A percentile compares a stretch with the other conserved stretches of the same genome.
Conservation (phyloP, 2,888 invertebrate species). For the Clanis bilineata region DNA sequence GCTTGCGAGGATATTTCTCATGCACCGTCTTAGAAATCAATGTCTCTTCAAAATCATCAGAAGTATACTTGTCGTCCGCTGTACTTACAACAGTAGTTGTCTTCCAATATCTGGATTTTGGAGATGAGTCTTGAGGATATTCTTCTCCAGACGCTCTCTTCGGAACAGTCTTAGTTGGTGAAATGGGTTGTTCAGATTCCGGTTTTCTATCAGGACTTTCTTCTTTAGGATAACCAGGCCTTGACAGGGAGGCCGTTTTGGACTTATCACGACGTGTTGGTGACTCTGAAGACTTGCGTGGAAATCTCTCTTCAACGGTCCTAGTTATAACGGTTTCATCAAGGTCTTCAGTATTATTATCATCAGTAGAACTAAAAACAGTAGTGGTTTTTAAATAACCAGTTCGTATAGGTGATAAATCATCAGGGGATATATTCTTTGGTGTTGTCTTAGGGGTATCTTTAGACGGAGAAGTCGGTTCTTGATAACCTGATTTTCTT, state of each 20-base stretch:
- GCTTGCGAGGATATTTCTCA: neutral
- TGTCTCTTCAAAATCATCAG: neutral
- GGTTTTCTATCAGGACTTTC: constrained; percentile 25
- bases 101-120: constrained; percentile 7
- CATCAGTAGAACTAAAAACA: neutral
- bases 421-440: neutral
- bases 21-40: neutral
- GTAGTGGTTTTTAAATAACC: neutral
- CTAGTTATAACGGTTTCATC: neutral
- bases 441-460: neutral
- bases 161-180: neutral
- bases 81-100: neutral
- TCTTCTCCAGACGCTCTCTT: neutral
- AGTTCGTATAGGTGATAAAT: neutral
- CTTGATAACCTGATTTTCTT: neutral
- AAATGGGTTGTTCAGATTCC: constrained; percentile 21
- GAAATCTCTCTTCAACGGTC: neutral
- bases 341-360: neutral
- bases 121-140: neutral
- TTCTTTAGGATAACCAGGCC: constrained; percentile 14
- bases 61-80: neutral
- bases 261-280: neutral
- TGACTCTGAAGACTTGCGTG: neutral
- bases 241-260: neutral
- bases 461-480: neutral